These are phyloP conservation scores for Macrochelys suwanniensis DNA, from an alignment of 2,797 vertebrate genomes.

Conservation along the genomic window DNA sequence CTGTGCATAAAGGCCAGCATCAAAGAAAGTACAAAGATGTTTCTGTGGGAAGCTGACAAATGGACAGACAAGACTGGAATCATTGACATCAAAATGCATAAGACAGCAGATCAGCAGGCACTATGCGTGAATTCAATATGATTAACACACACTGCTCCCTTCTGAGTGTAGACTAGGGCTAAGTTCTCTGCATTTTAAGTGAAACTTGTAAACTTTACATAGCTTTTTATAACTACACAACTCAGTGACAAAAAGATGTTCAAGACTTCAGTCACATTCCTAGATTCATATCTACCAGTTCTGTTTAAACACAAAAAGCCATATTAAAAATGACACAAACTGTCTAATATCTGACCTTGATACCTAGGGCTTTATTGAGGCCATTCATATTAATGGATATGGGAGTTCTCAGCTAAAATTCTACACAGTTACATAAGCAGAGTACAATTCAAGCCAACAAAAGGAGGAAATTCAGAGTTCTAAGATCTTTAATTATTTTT, in stretches of 20 bases:
- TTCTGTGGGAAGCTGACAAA: conserved; percentile 22
- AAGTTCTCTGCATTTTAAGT: background rate
- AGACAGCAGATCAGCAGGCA: conserved; percentile 15
- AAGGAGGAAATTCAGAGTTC: background rate
- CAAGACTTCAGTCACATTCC: background rate
- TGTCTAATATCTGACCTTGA: background rate
- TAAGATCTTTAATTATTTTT: background rate
- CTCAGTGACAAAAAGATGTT: background rate
- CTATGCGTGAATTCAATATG: background rate
- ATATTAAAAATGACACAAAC: background rate
- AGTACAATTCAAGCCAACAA: accelerated
- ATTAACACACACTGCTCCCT: background rate
- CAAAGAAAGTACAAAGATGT: conserved; percentile 42
- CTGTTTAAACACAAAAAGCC: background rate
- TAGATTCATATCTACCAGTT: background rate
- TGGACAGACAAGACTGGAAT: conserved; percentile 46
- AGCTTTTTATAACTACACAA: background rate
- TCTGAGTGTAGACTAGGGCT: background rate
- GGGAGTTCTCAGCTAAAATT: background rate
- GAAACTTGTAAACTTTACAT: background rate
- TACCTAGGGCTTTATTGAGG: background rate
- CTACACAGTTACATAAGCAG: background rate
- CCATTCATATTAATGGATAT: background rate
- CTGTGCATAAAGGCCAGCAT: conserved; percentile 4
- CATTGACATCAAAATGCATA: background rate